A percentile compares a stretch with the other conserved stretches of the same genome.
phyloP scores from a whole-genome alignment of 2,113 vertebrate genomes.

The Amblyopsis rosae region DNA sequence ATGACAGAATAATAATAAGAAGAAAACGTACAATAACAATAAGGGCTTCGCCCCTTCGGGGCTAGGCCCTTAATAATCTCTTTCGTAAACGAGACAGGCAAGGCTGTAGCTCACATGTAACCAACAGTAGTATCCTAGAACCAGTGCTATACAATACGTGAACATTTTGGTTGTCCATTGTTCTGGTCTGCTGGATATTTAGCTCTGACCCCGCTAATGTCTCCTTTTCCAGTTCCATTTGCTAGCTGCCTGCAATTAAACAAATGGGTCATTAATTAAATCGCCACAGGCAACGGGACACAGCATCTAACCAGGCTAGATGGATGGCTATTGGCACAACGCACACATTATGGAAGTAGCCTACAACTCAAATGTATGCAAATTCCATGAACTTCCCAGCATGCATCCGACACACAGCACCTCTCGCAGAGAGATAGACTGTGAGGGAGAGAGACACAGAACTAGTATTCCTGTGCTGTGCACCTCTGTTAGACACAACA shows the following conservation, averaged over 20 bases:
- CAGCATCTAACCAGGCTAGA: slow-evolving; percentile 62
- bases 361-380: slow-evolving; percentile 11
- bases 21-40: no score
- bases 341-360: slow-evolving; percentile 22
- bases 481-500: no score
- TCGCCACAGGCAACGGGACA: slow-evolving; percentile 60
- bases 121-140: no score
- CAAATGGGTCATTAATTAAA: slow-evolving; percentile 76
- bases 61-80: background rate
- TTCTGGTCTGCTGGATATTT: background rate
- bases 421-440: no score
- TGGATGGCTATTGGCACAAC: slow-evolving; percentile 57
- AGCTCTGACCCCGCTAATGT: slow-evolving; percentile 4
- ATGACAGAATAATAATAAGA: no score
- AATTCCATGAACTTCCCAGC: background rate
- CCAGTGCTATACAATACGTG: no score
- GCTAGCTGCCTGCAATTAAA: slow-evolving; percentile 65
- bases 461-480: no score
- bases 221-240: slow-evolving; percentile 44
- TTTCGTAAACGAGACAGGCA: background rate
- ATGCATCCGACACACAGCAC: background rate
- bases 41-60: no score
- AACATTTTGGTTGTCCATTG: background rate
- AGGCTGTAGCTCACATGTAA: no score
- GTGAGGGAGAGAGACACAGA: no score